A percentile compares a stretch with the other conserved stretches of the same genome.
Conservation (phyloP, 2,113 vertebrate species). For the Oncorhynchus mykiss region DNA sequence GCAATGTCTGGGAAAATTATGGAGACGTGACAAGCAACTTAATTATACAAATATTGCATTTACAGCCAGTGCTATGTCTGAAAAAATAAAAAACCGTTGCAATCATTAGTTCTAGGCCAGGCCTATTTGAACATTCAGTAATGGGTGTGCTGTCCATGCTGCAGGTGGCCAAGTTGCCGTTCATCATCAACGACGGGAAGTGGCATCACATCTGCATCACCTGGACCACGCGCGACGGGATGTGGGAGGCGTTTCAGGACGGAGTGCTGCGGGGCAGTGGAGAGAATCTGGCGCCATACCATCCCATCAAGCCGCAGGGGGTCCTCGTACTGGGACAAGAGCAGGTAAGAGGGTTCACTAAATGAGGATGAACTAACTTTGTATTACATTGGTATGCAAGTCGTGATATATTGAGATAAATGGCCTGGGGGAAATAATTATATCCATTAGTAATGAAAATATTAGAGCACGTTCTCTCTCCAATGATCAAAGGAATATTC, state of each 20-base stretch:
- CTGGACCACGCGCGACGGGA: slow-evolving; percentile 94
- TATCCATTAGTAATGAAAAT: neutral
- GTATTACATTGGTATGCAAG: neutral
- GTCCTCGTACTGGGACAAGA: slow-evolving; percentile 96
- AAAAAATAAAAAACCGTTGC: no score
- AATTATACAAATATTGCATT: no score
- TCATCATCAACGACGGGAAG: slow-evolving; percentile 91
- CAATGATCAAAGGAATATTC: slow-evolving; percentile 26
- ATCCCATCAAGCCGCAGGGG: slow-evolving; percentile 93
- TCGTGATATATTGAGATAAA: neutral
- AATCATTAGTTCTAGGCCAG: neutral
- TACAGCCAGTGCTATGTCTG: no score
- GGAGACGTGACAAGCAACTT: no score
- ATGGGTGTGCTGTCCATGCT: neutral
- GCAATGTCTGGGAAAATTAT: no score
- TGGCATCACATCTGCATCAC: slow-evolving; percentile 97
- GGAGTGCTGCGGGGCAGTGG: slow-evolving; percentile 86
- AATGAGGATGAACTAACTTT: neutral
- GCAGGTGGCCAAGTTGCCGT: slow-evolving; percentile 95
- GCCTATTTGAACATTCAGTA: neutral
- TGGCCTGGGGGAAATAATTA: neutral
- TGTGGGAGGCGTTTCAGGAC: slow-evolving; percentile 97
- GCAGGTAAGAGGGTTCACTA: slow-evolving; percentile 76
- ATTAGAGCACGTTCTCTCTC: neutral
- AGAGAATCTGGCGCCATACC: slow-evolving; percentile 93